Percentiles rank a stretch among this genome's conserved stretches.
Evolutionary conservation across 2,113 vertebrate genomes (phyloP).

Genomic region (Xenus cinereus): DNA sequence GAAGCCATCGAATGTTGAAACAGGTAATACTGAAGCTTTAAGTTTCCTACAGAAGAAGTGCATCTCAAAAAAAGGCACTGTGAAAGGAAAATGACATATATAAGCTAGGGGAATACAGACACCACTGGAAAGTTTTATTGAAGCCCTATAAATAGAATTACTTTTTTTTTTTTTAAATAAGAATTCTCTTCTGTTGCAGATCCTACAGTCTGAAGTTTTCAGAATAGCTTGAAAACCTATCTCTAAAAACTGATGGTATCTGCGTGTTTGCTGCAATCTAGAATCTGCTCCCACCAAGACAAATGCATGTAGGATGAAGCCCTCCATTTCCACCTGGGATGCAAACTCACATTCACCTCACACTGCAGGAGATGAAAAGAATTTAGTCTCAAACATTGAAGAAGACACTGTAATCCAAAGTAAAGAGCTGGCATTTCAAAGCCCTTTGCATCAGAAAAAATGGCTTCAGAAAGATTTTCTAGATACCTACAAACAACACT

Average conservation of each 20-base stretch:
- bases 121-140: background rate
- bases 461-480: background rate
- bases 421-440: background rate
- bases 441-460: background rate
- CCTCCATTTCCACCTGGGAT: background rate
- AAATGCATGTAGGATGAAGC: background rate
- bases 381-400: background rate
- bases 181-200: background rate
- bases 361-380: background rate
- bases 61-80: background rate
- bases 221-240: background rate
- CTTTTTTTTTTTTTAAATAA: background rate
- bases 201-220: background rate
- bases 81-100: background rate
- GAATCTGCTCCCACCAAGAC: background rate
- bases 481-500: background rate
- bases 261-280: background rate
- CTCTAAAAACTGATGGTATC: background rate
- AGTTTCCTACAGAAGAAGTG: background rate
- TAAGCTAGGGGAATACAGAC: background rate
- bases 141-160: background rate
- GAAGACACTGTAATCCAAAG: background rate
- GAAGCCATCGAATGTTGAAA: background rate
- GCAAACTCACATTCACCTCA: background rate
- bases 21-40: background rate